Conservation (phyloP, 1,140 invertebrate genomes). For the Leptopilina boulardi region DNA sequence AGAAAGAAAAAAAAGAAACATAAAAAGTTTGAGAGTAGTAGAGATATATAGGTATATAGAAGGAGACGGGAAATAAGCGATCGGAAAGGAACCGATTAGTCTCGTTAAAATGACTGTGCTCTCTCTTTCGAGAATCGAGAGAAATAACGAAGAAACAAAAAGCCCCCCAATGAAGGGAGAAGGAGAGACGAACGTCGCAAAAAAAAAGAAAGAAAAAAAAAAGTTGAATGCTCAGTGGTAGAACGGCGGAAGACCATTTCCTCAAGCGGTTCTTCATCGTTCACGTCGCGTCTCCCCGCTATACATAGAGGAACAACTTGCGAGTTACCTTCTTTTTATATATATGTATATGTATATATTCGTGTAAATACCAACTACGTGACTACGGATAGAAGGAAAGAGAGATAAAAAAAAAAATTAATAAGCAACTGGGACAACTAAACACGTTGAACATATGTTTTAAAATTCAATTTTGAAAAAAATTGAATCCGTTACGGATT, state of each 20-base stretch:
- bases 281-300: constrained; percentile 49
- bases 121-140: constrained; percentile 54
- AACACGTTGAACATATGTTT: neutral
- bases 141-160: constrained; percentile 32
- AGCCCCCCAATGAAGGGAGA: neutral
- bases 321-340: constrained; percentile 35
- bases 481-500: neutral
- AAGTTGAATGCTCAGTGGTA: constrained; percentile 57
- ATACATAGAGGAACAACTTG: constrained; percentile 48
- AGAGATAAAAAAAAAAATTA: neutral
- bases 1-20: constrained; percentile 34
- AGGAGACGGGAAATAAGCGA: constrained; percentile 55
- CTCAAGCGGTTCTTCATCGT: constrained; percentile 62
- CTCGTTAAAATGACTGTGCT: constrained; percentile 50
- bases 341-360: no score
- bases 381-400: neutral
- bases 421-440: neutral
- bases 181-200: constrained; percentile 46
- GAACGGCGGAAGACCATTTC: constrained; percentile 67
- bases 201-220: constrained; percentile 8
- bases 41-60: constrained; percentile 29
- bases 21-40: constrained; percentile 32
- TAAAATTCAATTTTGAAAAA: neutral
- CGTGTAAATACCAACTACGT: constrained; percentile 27
- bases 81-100: constrained; percentile 52